phyloP scores from a whole-genome alignment of 2,797 vertebrate species.

The Threskiornis aethiopicus region DNA sequence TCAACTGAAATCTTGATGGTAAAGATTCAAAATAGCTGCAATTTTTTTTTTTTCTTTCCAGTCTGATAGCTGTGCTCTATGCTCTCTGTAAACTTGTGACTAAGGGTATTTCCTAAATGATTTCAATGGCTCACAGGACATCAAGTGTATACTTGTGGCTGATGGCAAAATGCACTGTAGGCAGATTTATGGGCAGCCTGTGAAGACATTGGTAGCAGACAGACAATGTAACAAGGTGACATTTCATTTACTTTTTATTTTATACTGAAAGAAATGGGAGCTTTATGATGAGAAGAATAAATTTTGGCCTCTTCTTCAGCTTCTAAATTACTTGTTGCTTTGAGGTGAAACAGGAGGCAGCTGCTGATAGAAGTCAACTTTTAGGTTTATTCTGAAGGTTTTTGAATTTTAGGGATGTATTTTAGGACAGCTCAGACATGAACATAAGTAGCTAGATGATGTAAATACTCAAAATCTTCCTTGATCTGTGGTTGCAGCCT shows the following conservation, averaged over 20 bases:
- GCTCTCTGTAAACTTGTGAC: neutral
- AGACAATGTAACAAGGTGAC: neutral
- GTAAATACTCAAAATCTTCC: neutral
- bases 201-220: neutral
- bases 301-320: neutral
- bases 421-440: neutral
- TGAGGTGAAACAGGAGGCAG: neutral
- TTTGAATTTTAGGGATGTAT: neutral
- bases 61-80: neutral
- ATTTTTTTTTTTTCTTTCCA: neutral
- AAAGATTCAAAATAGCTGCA: neutral
- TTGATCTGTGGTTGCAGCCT: neutral
- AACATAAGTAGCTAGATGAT: neutral
- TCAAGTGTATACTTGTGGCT: neutral
- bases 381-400: neutral
- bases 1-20: neutral
- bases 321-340: neutral
- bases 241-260: neutral
- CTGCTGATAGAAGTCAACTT: neutral
- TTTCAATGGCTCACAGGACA: neutral
- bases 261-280: neutral
- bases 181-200: neutral
- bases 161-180: neutral
- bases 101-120: neutral
- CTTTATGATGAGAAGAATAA: neutral